Evolutionary conservation across 2,113 vertebrate species (phyloP), one percentile per base, ranked within the genome.

Genomic region (Apus apus): DNA sequence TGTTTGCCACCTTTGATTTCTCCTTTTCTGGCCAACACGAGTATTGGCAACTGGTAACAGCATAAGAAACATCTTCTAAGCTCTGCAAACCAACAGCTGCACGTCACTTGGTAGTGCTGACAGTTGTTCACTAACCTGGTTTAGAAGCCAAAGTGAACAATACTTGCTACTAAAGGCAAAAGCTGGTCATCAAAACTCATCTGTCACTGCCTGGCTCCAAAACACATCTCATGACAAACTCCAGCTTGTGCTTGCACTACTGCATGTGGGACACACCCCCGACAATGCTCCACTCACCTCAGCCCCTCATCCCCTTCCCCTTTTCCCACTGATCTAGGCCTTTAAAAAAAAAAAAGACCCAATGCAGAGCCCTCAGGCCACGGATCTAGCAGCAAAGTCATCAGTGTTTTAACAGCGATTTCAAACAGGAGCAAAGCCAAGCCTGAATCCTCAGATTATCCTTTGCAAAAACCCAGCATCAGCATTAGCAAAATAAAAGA

Each of bases 391-490:
- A 85, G 48, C 64, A 50, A 74, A 89, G 25, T 57, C 5, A 0
- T 48, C 62, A 26, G 54, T 88, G 58, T 85, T 90, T 90, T 40
- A 95, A 76, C n/a, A 46, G 71, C 9, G 30, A 90, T 81, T 80
- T 88, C 38, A 45, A 84, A 83, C 11, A 75, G 57, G 36, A 92
- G 40, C 7, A 7, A 90, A 94, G 78, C 68, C 72, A 86, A 93
- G 23, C 26, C 38, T 60, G 72, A 77, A 78, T 87, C 87, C 71
- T 75, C 74, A 57, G 25, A 58, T 81, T 66, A 87, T 71, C 70
- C 46, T 78, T 51, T 64, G n/a, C 57, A 89, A 93, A 97, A 96
- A 38, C 65, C 40, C 61, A 93, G 43, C 80, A 74, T 10, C 2
- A 9, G 75, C 6, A 1, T 67, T 57, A 81, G 50, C 38, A 53